Evolutionary conservation across 2,888 invertebrate species (phyloP).

Genomic region (Pyrrhia umbra): DNA sequence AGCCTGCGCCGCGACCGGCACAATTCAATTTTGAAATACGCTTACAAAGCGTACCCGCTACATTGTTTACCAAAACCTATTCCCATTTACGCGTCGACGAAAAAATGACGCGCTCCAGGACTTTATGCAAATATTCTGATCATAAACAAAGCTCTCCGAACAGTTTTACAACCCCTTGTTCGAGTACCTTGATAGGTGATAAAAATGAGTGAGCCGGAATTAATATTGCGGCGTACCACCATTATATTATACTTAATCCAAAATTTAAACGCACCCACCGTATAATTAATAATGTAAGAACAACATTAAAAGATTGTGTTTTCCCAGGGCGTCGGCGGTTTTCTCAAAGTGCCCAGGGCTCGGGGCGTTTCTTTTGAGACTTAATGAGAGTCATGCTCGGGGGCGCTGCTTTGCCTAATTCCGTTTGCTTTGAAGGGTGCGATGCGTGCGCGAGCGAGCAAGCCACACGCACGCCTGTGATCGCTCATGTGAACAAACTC

Average conservation of each 20-base stretch:
- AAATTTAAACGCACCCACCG: conserved; percentile 52
- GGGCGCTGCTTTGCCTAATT: conserved; percentile 61
- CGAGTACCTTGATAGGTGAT: conserved; percentile 34
- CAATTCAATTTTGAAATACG: conserved; percentile 74
- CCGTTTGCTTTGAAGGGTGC: conserved; percentile 61
- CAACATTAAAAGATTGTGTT: conserved; percentile 62
- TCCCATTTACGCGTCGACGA: conserved; percentile 62
- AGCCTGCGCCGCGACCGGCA: conserved; percentile 56
- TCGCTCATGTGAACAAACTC: conserved; percentile 40
- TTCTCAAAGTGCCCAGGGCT: conserved; percentile 47
- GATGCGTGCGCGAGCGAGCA: conserved; percentile 26
- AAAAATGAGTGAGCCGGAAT: conserved; percentile 34
- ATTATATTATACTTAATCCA: conserved; percentile 38
- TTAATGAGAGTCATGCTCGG: conserved; percentile 61
- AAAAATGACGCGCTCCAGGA: conserved; percentile 68
- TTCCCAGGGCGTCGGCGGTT: conserved; percentile 45
- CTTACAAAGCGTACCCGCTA: conserved; percentile 65
- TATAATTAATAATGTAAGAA: conserved; percentile 61
- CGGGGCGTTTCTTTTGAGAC: conserved; percentile 54
- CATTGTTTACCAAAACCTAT: conserved; percentile 68
- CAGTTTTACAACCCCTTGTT: conserved; percentile 43
- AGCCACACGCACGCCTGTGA: conserved; percentile 32
- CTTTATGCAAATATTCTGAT: conserved; percentile 73
- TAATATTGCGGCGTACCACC: conserved; percentile 35
- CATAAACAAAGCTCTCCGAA: conserved; percentile 71